Evolutionary conservation across 2,113 vertebrate genomes (phyloP).

Genomic region (Leucopsar rothschildi): DNA sequence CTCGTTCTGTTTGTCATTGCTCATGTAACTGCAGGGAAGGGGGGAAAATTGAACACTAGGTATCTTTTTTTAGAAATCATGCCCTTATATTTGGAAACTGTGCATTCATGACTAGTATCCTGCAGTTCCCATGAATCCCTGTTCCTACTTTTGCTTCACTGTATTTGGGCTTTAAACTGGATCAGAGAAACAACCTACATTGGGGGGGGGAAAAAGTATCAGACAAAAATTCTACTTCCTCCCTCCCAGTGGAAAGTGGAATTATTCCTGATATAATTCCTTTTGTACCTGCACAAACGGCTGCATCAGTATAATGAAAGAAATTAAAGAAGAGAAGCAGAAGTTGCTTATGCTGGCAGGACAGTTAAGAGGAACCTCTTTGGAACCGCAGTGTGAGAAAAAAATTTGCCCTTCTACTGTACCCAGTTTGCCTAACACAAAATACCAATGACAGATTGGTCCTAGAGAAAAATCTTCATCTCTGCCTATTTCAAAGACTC

Average conservation of each 20-base stretch:
- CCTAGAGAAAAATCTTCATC: background rate
- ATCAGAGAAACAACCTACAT: background rate
- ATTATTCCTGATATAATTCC: background rate
- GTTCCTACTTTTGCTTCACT: background rate
- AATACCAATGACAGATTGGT: background rate
- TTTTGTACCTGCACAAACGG: background rate
- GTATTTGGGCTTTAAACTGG: background rate
- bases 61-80: background rate
- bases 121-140: background rate
- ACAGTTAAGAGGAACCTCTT: background rate
- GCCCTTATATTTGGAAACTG: background rate
- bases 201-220: background rate
- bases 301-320: background rate
- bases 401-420: background rate
- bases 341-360: background rate
- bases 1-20: background rate
- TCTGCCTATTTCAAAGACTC: background rate
- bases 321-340: background rate
- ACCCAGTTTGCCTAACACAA: background rate
- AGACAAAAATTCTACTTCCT: background rate
- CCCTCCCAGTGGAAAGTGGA: background rate
- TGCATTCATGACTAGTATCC: background rate
- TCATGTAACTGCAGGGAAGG: background rate
- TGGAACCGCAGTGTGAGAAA: background rate
- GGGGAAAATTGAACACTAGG: rapidly evolving